Evolutionary conservation across 2,888 invertebrate species (phyloP), one percentile per base, ranked within the genome.

Genomic region (Thera obeliscata): DNA sequence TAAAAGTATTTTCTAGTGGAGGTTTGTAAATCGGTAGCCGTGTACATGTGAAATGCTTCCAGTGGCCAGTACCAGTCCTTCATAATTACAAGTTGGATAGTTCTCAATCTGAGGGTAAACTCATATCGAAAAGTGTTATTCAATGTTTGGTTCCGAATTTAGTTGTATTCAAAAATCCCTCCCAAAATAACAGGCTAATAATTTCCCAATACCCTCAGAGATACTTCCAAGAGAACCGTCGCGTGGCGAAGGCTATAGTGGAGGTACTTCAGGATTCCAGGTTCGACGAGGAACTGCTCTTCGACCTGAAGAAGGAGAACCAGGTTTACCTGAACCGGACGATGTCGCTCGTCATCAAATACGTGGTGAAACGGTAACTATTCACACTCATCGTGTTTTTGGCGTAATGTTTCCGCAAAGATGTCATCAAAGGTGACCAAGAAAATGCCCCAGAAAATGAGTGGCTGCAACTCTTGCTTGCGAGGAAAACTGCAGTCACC

Each of bases 291-390:
- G 90, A 92, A 58, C 74, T 92, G 12, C 82, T 90, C 2, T 90
- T 90, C 65, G 92, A 92, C 72, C 78, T 92, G 71, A 91, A 88
- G 83, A 91, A 91, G 70, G 91, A 92, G 70, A 92, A 92, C 78
- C 91, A 92, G 76, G 83, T 90, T 2, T 88, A 81, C 74, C 77
- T 90, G 6, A 92, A 92, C 77, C 79, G 91, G 2, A 91, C 92
- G 61, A 90, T 90, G 89, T 89, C 92, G 0, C 78, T 91, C 0
- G 74, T 91, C 74, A 90, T 92, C 78, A 92, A 92, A 61, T 92
- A 90, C 69, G 89, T 92, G n/a, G 90, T 92, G 0, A 92, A 92
- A 79, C 82, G 92, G 92, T 90, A 76, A 61, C 6, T 57, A 22
- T 41, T 4, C 38, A 38, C 3, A 41, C 41, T 41, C 41, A 4